Evolutionary conservation across 2,888 invertebrate genomes (phyloP), one percentile per base, ranked within the genome.

Genomic region (Lithophane ornitopus): DNA sequence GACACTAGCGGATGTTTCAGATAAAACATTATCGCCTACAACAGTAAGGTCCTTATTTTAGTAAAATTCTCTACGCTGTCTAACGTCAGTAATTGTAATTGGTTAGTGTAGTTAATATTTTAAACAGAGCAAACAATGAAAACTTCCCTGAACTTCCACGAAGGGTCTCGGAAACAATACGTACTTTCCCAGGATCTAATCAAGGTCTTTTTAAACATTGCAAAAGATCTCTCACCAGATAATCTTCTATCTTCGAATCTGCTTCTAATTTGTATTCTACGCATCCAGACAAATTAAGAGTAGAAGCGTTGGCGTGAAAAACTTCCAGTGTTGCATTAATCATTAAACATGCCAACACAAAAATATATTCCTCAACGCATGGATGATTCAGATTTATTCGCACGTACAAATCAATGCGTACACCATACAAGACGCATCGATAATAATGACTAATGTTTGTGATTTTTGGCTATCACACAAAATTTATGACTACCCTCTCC

Each of bases 401-500:
- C 70, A 70, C 68, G n/a, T 69, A 54, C 54, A 56, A 69, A 79
- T 76, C 76, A 72, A 84, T 72, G 76, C 65, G 80, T 69, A 62
- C 52, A 7, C 76, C 59, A 71, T 75, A 68, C 39, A 66, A 44
- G 62, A 73, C n/a, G 73, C 62, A 41, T 74, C 61, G 78, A 74
- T 83, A 63, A 79, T 80, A 66, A 79, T 82, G 88, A 86, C 69
- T 86, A 84, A 84, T 69, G 67, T n/a, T 19, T 63, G 54, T 72
- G 67, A 74, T 76, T 76, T 88, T 88, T 87, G 87, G 88, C 87
- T 84, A 84, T 87, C 87, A 77, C 11, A 80, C 88, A 77, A 78
- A 26, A 11, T 80, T 74, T 78, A 76, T 69, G 76, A 78, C 44
- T 67, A 72, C 56, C 44, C 62, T 39, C n/a, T 65, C 26, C 66